Evolutionary conservation across 1,140 invertebrate species (phyloP), one percentile per base, ranked within the genome.

Genomic region (Battus philenor): DNA sequence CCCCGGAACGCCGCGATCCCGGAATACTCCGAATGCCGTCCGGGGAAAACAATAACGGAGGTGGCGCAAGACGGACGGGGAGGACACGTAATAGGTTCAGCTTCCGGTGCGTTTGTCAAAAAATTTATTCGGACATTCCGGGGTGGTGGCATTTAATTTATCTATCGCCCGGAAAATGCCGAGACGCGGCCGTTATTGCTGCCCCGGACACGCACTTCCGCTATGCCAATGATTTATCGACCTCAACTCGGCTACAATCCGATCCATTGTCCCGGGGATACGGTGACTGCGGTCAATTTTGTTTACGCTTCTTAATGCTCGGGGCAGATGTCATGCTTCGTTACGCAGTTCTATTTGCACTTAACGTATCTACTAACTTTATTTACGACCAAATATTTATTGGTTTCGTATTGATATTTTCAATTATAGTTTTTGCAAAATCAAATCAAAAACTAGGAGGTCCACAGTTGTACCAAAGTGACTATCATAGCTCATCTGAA

Each of bases 151-250:
- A 77, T 81, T 81, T 74, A 79, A 83, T 83, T 83, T 83, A 83
- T 83, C 76, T 83, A 72, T 74, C 63, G 58, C 61, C 59, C 65
- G 65, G 68, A 64, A 74, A 79, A 79, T 83, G 62, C 72, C 76
- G 62, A 66, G 61, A 70, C 55, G 68, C 47, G 69, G 68, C 65
- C 68, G 77, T 75, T 82, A 79, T 82, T 72, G 71, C 68, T 47
- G 54, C 58, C 57, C 63, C 57, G 54, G 52, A 64, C 61, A 67
- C 75, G 73, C 66, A 75, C 67, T 83, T 83, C 76, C 79, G 79
- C 74, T 77, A 83, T 80, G 79, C 56, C 72, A 62, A 83, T 83
- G 76, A 83, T 83, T 83, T 83, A 83, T n/a, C 72, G 45, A 61
- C 47, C 64, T 64, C 59, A 68, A n/a, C 54, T 60, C 64, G 70